Base-by-base conservation (phyloP, 1,140 invertebrate species). In the Drosophila leontia region DNA sequence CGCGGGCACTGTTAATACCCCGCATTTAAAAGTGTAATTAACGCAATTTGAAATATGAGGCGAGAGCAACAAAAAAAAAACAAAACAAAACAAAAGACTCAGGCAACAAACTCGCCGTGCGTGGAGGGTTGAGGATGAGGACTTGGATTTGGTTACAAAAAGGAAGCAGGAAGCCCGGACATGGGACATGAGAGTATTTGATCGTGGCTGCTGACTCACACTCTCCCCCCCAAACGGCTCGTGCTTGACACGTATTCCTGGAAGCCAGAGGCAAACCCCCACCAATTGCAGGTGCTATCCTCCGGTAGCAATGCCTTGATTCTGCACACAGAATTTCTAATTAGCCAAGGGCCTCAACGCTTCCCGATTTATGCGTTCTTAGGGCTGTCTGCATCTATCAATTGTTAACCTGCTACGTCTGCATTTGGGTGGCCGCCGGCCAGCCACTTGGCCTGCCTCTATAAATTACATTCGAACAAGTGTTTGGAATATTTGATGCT, bases 1-100 rank as follows among this genome's bases (percentile, higher is more conserved):
- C 85, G 48, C 51, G 50, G 78, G 51, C 78, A 78, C 76, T 88
- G 84, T 80, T 87, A 87, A 87, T 87, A 80, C 82, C 76, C 80
- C 75, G 80, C 81, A 87, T 87, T 87, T 88, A 88, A 88, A 88
- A 88, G 81, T 76, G 85, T 88, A 88, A 88, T 88, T 88, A 88
- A 90, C 85, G 77, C 81, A 81, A 88, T 88, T 88, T 88, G 78
- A 87, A 80, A 81, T 85, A 80, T 80, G 78, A 84, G 57, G 71
- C 42, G 58, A 72, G 55, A 37, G 47, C 15, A n/a, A 26, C 47
- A 29, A 17, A n/a, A 8, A 84, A 91, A 72, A 61, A n/a, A n/a
- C n/a, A n/a, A 87, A 91, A 19, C 19, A 37, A 23, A 85, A 91
- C 78, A 62, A 91, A 91, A 91, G 88, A 91, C 88, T 91, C 67